Evolutionary conservation across 2,113 vertebrate genomes (phyloP), one percentile per base, ranked within the genome.

Genomic region (Myotis davidii): DNA sequence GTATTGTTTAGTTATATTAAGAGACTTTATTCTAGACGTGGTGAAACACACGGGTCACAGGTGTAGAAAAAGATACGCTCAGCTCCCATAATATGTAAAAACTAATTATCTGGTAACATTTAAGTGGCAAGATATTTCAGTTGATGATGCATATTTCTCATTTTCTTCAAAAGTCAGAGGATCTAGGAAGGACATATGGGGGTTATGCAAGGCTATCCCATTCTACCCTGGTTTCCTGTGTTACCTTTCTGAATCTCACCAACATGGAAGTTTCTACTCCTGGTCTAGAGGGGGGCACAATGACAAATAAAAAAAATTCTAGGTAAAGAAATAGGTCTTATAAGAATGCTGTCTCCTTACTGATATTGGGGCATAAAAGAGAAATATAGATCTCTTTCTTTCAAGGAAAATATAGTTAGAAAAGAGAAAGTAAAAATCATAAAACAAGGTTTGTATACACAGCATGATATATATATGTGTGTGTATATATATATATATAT

Each of bases 351-450:
- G 3, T 59, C 7, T 74, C 59, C 6, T 9, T 70, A 12, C 23
- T 67, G 23, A 9, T 61, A 70, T 16, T 45, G 56, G 21, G 23
- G 6, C 12, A 39, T 34, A 64, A 39, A 54, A 72, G 32, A 79
- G 20, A 52, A 50, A 88, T 69, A 34, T 9, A 84, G 42, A 73
- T 64, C 11, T 69, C 14, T 74, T 78, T 85, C 23, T 85, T 85
- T 56, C 56, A 88, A 83, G 32, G 9, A 72, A 72, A 78, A 34
- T 42, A 32, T 14, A 89, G 29, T 54, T 37, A 74, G 17, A 85
- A 90, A 83, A 83, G 70, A 88, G 14, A 20, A 86, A 56, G 48
- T 83, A 48, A 65, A 69, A 78, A 56, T 65, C n/a, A 94, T 77
- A 48, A 91, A 64, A 65, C 1, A 23, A 78, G 11, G 2, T n/a